These are phyloP conservation scores for Manduca sexta DNA, from an alignment of 1,140 invertebrate species.

Conservation along the genomic window DNA sequence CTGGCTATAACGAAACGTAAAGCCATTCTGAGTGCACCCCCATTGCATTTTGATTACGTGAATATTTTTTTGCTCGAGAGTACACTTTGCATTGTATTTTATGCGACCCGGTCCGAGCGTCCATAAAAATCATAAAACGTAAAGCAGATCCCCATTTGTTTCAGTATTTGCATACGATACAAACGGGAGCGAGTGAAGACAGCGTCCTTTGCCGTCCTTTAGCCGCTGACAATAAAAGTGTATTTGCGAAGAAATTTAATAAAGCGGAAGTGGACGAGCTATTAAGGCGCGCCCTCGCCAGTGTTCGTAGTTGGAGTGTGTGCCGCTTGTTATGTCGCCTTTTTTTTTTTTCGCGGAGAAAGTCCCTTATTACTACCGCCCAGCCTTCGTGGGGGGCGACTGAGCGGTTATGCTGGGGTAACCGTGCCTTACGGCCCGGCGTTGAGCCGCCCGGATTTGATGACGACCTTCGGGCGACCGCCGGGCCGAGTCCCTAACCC, in stretches of 20 bases:
- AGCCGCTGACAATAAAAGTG: conserved; percentile 63
- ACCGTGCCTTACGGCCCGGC: too few relatives aligned
- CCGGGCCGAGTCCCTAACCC: too few relatives aligned
- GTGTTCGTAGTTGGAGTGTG: not conserved
- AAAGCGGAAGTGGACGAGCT: conserved; percentile 65
- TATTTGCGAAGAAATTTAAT: conserved; percentile 73
- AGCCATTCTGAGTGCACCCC: not conserved
- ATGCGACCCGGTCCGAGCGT: conserved; percentile 19
- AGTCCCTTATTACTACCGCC: too few relatives aligned
- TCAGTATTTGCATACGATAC: conserved; percentile 64
- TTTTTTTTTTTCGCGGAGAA: too few relatives aligned
- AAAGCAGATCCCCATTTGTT: conserved; percentile 43
- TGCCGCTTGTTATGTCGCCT: too few relatives aligned
- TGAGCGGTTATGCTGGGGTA: too few relatives aligned
- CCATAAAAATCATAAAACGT: conserved; percentile 54
- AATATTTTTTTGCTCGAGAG: conserved; percentile 17
- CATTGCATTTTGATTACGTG: conserved; percentile 3
- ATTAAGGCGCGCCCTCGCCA: conserved; percentile 43
- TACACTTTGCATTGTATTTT: conserved; percentile 21
- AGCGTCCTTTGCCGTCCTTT: conserved; percentile 51
- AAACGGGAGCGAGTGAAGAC: conserved; percentile 39
- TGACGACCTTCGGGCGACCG: too few relatives aligned
- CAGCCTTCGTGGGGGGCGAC: too few relatives aligned
- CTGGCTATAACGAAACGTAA: not conserved
- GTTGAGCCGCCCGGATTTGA: too few relatives aligned